Evolutionary conservation across 1,140 invertebrate species (phyloP).

Genomic region (Drepana arcuata): DNA sequence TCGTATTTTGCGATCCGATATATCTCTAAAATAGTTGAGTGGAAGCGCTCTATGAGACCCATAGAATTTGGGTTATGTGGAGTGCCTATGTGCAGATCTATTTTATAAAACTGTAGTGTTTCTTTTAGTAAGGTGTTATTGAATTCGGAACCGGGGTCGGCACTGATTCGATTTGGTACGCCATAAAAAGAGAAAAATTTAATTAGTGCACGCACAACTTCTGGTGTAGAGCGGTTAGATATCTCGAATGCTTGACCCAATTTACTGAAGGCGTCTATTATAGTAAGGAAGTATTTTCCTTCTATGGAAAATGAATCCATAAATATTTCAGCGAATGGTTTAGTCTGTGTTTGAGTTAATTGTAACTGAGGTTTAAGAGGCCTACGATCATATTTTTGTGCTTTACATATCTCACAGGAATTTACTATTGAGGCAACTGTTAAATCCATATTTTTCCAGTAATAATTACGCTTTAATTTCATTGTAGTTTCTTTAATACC

Average conservation of each 20-base stretch:
- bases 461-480: not conserved
- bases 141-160: slow-evolving; percentile 24
- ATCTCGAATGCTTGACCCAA: not conserved
- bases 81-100: slow-evolving; percentile 32
- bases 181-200: slow-evolving; percentile 5
- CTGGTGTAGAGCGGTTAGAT: not conserved
- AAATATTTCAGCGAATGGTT: not conserved
- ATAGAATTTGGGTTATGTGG: slow-evolving; percentile 36
- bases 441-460: not conserved
- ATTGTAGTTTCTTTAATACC: not conserved
- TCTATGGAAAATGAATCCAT: not conserved
- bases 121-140: slow-evolving; percentile 26
- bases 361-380: not conserved
- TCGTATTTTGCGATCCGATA: slow-evolving; percentile 26
- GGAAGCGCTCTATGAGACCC: slow-evolving; percentile 27
- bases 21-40: slow-evolving; percentile 29
- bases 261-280: slow-evolving; percentile 1
- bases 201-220: not conserved
- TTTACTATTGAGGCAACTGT: not conserved
- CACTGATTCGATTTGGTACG: slow-evolving; percentile 15
- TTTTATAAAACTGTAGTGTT: slow-evolving; percentile 21
- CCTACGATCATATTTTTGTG: not conserved
- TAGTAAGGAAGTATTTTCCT: not conserved
- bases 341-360: not conserved
- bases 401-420: not conserved